These are phyloP conservation scores for Harmothoe impar DNA, from an alignment of 2,888 invertebrate species.

Conservation along the genomic window DNA sequence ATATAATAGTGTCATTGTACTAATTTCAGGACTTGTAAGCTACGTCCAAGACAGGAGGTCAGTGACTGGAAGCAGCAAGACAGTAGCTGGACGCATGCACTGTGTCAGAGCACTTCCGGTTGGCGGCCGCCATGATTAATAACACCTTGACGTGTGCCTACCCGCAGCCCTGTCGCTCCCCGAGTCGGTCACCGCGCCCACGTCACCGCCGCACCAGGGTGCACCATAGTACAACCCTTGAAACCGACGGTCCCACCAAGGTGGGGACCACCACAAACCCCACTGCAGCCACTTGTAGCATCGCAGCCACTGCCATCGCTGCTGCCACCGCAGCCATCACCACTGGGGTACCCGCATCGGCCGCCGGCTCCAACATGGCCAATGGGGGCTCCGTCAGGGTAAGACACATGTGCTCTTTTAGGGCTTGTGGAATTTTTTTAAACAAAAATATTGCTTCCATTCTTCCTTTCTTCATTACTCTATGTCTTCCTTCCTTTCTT, in stretches of 20 bases:
- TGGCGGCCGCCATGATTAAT: not conserved
- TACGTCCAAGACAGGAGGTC: too few relatives aligned
- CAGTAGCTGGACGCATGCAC: not conserved
- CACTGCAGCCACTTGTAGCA: not conserved
- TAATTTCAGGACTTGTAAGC: too few relatives aligned
- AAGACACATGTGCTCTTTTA: not conserved
- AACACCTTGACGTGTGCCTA: constrained; percentile 2
- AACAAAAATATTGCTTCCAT: not conserved
- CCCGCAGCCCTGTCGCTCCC: not conserved
- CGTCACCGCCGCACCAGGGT: not conserved
- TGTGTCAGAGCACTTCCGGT: not conserved
- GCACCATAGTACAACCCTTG: not conserved
- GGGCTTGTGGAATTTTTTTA: not conserved
- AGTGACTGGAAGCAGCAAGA: not conserved
- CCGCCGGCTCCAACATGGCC: not conserved
- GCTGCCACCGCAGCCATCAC: not conserved
- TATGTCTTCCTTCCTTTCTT: too few relatives aligned
- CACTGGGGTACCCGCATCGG: not conserved
- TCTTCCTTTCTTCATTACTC: too few relatives aligned
- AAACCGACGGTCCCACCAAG: not conserved
- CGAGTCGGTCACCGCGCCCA: not conserved
- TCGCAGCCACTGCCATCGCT: not conserved
- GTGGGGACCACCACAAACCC: not conserved
- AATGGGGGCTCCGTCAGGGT: not conserved
- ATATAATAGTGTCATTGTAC: too few relatives aligned